Evolutionary conservation across 2,797 vertebrate genomes (phyloP).

Genomic region (Pelodytes ibericus): DNA sequence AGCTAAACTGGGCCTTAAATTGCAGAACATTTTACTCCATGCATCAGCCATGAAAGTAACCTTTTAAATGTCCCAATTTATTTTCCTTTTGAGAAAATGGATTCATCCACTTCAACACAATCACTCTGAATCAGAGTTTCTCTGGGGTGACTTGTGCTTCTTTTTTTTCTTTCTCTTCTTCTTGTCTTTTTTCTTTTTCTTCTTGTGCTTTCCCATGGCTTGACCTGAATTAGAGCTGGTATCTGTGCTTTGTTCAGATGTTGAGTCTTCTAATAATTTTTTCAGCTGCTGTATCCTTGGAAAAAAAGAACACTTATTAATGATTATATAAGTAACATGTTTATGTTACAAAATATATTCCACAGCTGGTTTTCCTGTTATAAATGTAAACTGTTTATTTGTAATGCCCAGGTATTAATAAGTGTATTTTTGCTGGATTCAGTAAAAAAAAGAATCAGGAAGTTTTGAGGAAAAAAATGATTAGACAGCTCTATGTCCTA

Average conservation of each 20-base stretch:
- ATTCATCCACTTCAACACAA: background rate
- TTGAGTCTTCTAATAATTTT: constrained; percentile 89
- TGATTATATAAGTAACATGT: constrained; percentile 18
- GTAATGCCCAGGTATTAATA: no score
- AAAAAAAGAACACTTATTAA: background rate
- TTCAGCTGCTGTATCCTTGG: constrained; percentile 91
- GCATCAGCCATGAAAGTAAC: background rate
- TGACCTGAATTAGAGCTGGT: constrained; percentile 75
- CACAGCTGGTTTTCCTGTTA: no score
- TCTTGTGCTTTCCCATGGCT: constrained; percentile 80
- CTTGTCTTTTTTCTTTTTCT: constrained; percentile 77
- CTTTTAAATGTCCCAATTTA: background rate
- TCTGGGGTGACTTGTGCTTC: constrained; percentile 81
- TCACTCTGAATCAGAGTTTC: constrained; percentile 81
- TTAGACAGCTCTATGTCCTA: no score
- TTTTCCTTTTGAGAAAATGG: no score
- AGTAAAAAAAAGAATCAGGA: no score
- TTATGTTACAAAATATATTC: background rate
- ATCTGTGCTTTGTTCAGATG: constrained; percentile 76
- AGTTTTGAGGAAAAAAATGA: no score
- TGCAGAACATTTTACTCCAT: no score
- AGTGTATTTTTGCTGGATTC: no score
- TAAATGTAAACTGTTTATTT: no score
- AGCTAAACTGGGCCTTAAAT: no score
- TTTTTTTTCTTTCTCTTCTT: constrained; percentile 74